A percentile compares a stretch with the other conserved stretches of the same genome.
Evolutionary conservation across 2,888 invertebrate genomes (phyloP).

Genomic region (Tuberolachnus salignus): DNA sequence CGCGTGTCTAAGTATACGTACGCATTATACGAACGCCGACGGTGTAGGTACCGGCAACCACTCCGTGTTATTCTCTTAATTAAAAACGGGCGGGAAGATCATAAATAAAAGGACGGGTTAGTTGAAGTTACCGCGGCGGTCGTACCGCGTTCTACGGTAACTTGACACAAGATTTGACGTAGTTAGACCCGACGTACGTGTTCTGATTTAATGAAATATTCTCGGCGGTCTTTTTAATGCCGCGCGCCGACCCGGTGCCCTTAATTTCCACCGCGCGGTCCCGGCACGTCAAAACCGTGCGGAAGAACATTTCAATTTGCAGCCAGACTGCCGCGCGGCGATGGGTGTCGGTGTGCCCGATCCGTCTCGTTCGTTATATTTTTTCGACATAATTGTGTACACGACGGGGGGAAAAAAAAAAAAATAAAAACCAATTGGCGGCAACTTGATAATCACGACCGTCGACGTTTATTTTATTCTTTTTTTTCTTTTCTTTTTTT

Average conservation of each 20-base stretch:
- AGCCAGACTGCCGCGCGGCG: neutral
- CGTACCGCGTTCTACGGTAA: neutral
- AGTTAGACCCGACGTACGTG: constrained; percentile 44
- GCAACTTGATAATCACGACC: neutral
- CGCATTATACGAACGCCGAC: neutral
- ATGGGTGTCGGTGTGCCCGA: neutral
- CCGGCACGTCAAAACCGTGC: neutral
- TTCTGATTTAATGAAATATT: constrained; percentile 39
- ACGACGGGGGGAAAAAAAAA: too few species aligned
- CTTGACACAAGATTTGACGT: constrained; percentile 37
- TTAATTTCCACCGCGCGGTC: neutral
- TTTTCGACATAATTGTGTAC: constrained; percentile 19
- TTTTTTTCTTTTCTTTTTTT: neutral
- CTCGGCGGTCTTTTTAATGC: constrained; percentile 20
- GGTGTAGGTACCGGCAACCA: neutral
- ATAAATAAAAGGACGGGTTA: constrained; percentile 6
- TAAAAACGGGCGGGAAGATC: constrained; percentile 21
- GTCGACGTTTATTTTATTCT: neutral
- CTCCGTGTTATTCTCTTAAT: constrained; percentile 31
- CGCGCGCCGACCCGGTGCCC: neutral
- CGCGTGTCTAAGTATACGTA: neutral
- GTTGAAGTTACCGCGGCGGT: neutral
- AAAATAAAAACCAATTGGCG: constrained; percentile 46
- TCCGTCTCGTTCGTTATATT: constrained; percentile 17
- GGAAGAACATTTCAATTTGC: constrained; percentile 32